Conservation (phyloP, 1,140 invertebrate species). For the Pemphigus obesinymphae region DNA sequence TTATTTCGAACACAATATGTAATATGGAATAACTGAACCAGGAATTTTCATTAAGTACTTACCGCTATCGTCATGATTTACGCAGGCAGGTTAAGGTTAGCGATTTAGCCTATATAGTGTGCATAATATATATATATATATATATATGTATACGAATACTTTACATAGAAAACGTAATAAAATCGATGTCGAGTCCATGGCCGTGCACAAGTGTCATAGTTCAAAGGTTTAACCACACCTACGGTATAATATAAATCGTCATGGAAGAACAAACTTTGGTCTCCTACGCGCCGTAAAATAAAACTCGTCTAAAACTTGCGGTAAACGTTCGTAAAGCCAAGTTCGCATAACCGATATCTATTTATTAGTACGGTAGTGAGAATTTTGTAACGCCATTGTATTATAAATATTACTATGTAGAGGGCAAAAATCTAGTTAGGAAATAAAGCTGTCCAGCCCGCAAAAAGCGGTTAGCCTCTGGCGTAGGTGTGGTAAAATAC, state of each 20-base stretch:
- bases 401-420: not conserved
- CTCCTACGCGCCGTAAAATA: not conserved
- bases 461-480: conserved; percentile 36
- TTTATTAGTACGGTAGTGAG: not conserved
- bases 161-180: not conserved
- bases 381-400: conserved; percentile 19
- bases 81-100: conserved; percentile 25
- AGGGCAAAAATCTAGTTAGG: conserved; percentile 24
- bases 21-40: not conserved
- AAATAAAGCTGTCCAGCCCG: conserved; percentile 24
- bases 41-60: not conserved
- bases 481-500: conserved; percentile 39
- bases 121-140: too few species aligned
- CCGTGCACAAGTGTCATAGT: conserved; percentile 9
- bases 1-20: too few species aligned
- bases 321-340: not conserved
- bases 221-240: conserved; percentile 30
- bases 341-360: not conserved
- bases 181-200: conserved; percentile 23
- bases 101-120: not conserved
- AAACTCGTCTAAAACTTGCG: conserved; percentile 18
- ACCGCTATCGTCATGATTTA: conserved; percentile 1
- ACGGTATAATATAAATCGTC: not conserved
- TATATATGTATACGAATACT: not conserved
- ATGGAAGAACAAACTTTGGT: not conserved